Conservation (phyloP, 2,797 vertebrate species). For the Prionace glauca region DNA sequence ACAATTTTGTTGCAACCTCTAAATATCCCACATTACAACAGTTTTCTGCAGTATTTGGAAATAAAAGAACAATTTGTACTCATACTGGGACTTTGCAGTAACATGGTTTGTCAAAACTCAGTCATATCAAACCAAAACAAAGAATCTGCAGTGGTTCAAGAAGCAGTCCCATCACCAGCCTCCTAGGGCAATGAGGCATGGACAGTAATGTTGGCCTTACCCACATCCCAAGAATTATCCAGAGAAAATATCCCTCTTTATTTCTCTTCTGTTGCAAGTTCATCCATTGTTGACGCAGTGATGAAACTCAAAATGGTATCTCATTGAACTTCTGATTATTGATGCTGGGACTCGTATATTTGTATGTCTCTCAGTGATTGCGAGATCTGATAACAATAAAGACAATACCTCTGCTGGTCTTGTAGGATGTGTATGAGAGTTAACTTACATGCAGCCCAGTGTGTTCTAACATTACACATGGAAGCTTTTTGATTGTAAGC, state of each 20-base stretch:
- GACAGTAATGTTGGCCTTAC: too few relatives aligned
- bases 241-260: not conserved
- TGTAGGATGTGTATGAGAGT: not conserved
- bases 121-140: too few relatives aligned
- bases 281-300: not conserved
- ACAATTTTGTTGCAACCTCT: too few relatives aligned
- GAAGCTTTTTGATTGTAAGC: not conserved
- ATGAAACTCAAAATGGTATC: not conserved
- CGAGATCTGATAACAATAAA: not conserved
- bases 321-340: not conserved
- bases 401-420: not conserved
- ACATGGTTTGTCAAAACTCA: too few relatives aligned
- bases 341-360: not conserved
- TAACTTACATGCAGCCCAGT: not conserved
- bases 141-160: too few relatives aligned
- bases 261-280: not conserved
- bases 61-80: too few relatives aligned
- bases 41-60: too few relatives aligned
- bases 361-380: not conserved
- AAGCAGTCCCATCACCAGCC: too few relatives aligned
- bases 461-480: not conserved
- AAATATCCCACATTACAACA: too few relatives aligned
- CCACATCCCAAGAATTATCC: too few relatives aligned
- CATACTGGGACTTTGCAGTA: too few relatives aligned
- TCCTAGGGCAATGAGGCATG: too few relatives aligned